phyloP scores from a whole-genome alignment of 2,888 invertebrate genomes.

The Seladonia tumulorum region DNA sequence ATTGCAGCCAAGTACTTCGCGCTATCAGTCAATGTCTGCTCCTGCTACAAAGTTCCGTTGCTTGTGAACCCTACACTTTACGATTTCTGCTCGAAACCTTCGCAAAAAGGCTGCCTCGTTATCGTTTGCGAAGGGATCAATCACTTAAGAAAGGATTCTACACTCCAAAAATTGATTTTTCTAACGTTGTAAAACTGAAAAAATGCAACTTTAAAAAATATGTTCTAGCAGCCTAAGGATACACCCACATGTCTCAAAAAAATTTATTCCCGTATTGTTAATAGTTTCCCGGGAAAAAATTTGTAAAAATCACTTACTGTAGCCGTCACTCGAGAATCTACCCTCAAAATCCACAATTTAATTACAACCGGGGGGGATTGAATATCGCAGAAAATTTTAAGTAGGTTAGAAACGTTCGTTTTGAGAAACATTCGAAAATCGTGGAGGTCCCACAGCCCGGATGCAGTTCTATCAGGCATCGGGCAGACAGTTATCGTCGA shows the following conservation, averaged over 20 bases:
- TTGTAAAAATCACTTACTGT: too few relatives aligned
- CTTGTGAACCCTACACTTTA: neutral
- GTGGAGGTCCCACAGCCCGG: constrained; percentile 9
- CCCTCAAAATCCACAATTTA: too few relatives aligned
- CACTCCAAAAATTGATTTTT: too few relatives aligned
- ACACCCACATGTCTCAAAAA: too few relatives aligned
- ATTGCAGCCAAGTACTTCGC: neutral
- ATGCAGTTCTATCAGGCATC: constrained; percentile 46
- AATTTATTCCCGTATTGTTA: too few relatives aligned
- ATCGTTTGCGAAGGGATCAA: neutral
- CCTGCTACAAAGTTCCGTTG: neutral
- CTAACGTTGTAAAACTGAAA: too few relatives aligned
- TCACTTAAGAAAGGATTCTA: neutral
- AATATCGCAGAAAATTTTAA: too few relatives aligned
- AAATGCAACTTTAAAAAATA: too few relatives aligned
- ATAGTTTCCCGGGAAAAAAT: too few relatives aligned
- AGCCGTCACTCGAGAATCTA: too few relatives aligned
- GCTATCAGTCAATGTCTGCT: neutral
- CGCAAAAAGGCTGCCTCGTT: neutral
- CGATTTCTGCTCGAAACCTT: neutral
- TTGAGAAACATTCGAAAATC: neutral
- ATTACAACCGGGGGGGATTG: too few relatives aligned
- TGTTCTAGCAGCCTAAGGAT: too few relatives aligned
- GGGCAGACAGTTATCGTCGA: constrained; percentile 70
- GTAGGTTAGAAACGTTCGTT: neutral